phyloP scores from a whole-genome alignment of 2,113 vertebrate species.

The Salvelinus fontinalis region DNA sequence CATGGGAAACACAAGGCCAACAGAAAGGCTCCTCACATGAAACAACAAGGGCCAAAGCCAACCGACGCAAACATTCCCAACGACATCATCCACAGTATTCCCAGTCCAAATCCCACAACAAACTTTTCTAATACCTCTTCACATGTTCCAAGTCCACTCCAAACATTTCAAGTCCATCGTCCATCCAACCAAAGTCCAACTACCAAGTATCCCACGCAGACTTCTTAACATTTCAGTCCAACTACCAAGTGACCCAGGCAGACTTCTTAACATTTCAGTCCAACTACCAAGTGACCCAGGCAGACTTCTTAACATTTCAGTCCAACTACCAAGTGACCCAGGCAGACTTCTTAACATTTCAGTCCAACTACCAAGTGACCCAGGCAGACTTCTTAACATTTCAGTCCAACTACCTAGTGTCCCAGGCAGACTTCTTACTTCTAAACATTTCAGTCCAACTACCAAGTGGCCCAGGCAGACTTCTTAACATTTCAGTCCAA shows the following conservation, averaged over 20 bases:
- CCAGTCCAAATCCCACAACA: neutral
- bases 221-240: no score
- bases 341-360: no score
- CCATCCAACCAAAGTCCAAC: neutral
- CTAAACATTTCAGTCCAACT: no score
- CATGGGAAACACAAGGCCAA: conserved; percentile 31
- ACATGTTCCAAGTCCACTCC: neutral
- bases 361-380: no score
- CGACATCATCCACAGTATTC: conserved; percentile 12
- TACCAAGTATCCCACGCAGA: neutral
- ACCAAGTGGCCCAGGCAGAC: no score
- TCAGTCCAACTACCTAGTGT: neutral
- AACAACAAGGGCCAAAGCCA: conserved; percentile 47
- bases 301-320: no score
- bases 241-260: no score
- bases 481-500: no score
- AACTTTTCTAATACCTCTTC: neutral
- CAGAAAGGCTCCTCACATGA: conserved; percentile 38
- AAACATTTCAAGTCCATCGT: neutral
- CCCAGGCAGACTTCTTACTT: no score
- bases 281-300: no score
- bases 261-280: no score
- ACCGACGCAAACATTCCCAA: conserved; percentile 43
- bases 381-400: neutral
- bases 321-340: no score